phyloP scores from a whole-genome alignment of 1,140 invertebrate genomes.

The Bicyclus anynana region DNA sequence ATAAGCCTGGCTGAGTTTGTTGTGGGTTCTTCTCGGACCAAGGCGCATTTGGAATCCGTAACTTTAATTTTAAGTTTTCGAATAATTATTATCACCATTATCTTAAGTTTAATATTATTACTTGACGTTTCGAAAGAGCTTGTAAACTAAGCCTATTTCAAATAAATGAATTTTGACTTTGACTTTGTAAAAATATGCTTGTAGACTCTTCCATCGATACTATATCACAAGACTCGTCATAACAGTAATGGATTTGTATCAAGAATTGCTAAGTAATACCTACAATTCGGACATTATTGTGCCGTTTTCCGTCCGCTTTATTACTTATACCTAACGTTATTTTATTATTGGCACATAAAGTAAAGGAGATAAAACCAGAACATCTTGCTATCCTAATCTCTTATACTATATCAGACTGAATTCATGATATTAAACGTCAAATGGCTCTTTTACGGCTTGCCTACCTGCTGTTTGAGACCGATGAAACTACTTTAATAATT shows the following conservation, averaged over 20 bases:
- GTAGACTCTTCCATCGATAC: background rate
- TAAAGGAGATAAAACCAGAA: constrained; percentile 7
- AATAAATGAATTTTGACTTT: too few relatives aligned
- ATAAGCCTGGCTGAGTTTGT: too few relatives aligned
- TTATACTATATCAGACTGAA: constrained; percentile 5
- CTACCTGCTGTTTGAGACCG: constrained; percentile 4
- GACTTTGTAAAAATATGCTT: too few relatives aligned
- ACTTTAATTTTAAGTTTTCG: too few relatives aligned
- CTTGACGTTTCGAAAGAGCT: too few relatives aligned
- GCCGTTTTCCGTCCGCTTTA: background rate
- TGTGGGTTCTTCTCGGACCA: too few relatives aligned
- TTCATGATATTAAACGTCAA: constrained; percentile 5
- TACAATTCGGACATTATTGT: constrained; percentile 4
- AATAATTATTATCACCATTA: too few relatives aligned
- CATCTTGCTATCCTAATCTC: constrained; percentile 5
- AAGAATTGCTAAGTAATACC: constrained; percentile 2
- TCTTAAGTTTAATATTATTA: too few relatives aligned
- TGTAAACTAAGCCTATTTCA: too few relatives aligned
- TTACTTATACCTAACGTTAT: constrained; percentile 4
- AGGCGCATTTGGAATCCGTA: too few relatives aligned
- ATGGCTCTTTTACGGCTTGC: constrained; percentile 3
- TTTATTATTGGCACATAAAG: constrained; percentile 4
- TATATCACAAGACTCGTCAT: background rate
- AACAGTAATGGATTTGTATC: constrained; percentile 1
- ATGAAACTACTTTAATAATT: constrained; percentile 3